Evolutionary conservation across 1,140 invertebrate genomes (phyloP).

Genomic region (Idris sp.): DNA sequence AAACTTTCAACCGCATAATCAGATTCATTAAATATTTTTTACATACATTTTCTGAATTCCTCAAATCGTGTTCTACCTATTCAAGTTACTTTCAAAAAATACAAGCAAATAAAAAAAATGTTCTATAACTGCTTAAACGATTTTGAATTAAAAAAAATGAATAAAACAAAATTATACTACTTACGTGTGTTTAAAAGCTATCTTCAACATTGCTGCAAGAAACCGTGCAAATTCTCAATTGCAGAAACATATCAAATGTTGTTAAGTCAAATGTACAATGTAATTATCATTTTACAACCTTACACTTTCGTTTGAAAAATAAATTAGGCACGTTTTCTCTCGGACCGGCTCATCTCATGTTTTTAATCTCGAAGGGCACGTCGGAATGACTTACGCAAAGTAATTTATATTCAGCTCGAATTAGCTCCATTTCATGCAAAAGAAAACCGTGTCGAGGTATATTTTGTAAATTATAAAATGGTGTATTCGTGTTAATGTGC

Average conservation of each 20-base stretch:
- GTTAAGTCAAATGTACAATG: slow-evolving; percentile 16
- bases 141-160: not conserved
- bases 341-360: slow-evolving; percentile 8
- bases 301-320: slow-evolving; percentile 46
- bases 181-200: not conserved
- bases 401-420: slow-evolving; percentile 26
- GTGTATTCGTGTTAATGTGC: slow-evolving; percentile 21
- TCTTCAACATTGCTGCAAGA: slow-evolving; percentile 6
- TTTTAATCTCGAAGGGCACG: slow-evolving; percentile 35
- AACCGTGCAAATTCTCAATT: slow-evolving; percentile 13
- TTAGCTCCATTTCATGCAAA: slow-evolving; percentile 22
- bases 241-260: not conserved
- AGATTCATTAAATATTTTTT: too few species aligned
- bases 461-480: slow-evolving; percentile 47
- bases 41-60: too few species aligned
- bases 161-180: slow-evolving; percentile 4
- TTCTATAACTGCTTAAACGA: too few species aligned
- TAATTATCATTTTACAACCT: slow-evolving; percentile 42
- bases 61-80: too few species aligned
- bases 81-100: too few species aligned
- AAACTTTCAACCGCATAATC: slow-evolving; percentile 10
- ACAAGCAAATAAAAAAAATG: too few species aligned
- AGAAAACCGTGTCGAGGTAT: slow-evolving; percentile 23
- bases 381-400: slow-evolving; percentile 43
- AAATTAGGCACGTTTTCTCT: slow-evolving; percentile 37